A percentile compares a stretch with the other conserved stretches of the same genome.
Conservation (phyloP, 2,797 vertebrate species). For the Hephaestus fuliginosus region DNA sequence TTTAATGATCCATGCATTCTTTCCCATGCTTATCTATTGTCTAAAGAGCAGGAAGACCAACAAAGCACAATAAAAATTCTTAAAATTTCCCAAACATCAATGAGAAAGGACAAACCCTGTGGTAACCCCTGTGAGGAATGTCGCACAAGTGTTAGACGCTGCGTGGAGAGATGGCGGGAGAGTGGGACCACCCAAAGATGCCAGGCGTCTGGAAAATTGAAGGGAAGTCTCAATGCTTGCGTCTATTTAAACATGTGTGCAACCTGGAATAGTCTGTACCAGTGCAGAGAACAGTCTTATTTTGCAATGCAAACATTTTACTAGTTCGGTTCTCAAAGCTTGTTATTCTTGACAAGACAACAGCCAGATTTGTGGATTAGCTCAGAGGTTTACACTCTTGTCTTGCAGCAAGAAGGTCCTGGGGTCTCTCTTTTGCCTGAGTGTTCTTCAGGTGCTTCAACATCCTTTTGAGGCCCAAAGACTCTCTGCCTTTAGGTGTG, state of each 20-base stretch:
- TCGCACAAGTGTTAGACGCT: constrained; percentile 70
- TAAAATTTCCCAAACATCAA: constrained; percentile 65
- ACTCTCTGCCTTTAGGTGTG: background rate
- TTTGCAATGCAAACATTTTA: constrained; percentile 32
- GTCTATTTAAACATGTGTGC: constrained; percentile 40
- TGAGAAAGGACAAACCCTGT: constrained; percentile 72
- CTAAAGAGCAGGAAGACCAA: constrained; percentile 47
- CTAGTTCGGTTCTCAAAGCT: background rate
- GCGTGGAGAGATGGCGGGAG: constrained; percentile 46
- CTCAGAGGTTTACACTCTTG: background rate
- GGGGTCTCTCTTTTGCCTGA: background rate
- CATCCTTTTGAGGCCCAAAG: background rate
- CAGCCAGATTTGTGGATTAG: constrained; percentile 2
- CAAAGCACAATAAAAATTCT: constrained; percentile 76
- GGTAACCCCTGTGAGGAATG: constrained; percentile 82
- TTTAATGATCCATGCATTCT: constrained; percentile 53
- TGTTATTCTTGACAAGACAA: constrained; percentile 5
- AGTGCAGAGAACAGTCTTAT: background rate
- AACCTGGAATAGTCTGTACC: constrained; percentile 18
- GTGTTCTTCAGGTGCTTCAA: background rate
- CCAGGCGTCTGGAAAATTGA: constrained; percentile 30
- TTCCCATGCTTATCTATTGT: constrained; percentile 57
- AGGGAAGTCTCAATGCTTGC: constrained; percentile 19
- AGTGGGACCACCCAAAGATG: constrained; percentile 66
- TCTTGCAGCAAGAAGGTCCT: background rate